phyloP scores from a whole-genome alignment of 2,888 invertebrate species.

The Caenorhabditis wallacei region DNA sequence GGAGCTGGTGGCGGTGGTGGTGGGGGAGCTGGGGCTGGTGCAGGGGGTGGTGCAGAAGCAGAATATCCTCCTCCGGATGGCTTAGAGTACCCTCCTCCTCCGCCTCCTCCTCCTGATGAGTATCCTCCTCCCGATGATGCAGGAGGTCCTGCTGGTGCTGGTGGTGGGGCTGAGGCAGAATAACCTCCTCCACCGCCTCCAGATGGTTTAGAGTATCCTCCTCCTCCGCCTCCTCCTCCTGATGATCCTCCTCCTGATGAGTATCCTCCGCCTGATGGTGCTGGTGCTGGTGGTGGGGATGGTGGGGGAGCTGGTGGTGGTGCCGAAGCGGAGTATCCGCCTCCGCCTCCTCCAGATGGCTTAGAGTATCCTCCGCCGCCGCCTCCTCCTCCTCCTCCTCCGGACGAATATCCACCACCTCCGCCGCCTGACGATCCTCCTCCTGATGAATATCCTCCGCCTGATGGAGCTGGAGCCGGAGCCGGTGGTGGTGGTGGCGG shows the following conservation, averaged over 20 bases:
- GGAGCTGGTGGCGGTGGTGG: constrained; percentile 24
- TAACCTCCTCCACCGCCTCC: constrained; percentile 23
- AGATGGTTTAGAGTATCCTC: not conserved
- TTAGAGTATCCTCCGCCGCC: constrained; percentile 21
- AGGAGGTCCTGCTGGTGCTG: constrained; percentile 23
- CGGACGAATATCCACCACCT: not conserved
- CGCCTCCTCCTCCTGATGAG: not conserved
- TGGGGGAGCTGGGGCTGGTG: constrained; percentile 6
- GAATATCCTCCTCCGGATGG: not conserved
- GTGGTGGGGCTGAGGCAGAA: constrained; percentile 12
- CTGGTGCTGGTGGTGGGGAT: constrained; percentile 23
- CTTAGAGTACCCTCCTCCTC: not conserved
- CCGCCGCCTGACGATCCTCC: constrained; percentile 6
- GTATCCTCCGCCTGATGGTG: constrained; percentile 1
- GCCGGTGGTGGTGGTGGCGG: constrained; percentile 32
- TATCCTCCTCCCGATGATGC: too few species aligned
- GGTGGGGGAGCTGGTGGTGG: constrained; percentile 26
- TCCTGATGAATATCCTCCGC: not conserved
- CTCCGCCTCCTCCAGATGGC: constrained; percentile 18
- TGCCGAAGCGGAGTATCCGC: constrained; percentile 16
- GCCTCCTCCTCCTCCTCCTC: constrained; percentile 9
- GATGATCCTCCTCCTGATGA: too few species aligned
- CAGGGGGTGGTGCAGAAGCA: constrained; percentile 4
- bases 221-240: constrained; percentile 10
- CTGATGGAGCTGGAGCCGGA: constrained; percentile 26